Base-by-base conservation (phyloP, 2,888 invertebrate genomes). In the Ophion obscuratus region DNA sequence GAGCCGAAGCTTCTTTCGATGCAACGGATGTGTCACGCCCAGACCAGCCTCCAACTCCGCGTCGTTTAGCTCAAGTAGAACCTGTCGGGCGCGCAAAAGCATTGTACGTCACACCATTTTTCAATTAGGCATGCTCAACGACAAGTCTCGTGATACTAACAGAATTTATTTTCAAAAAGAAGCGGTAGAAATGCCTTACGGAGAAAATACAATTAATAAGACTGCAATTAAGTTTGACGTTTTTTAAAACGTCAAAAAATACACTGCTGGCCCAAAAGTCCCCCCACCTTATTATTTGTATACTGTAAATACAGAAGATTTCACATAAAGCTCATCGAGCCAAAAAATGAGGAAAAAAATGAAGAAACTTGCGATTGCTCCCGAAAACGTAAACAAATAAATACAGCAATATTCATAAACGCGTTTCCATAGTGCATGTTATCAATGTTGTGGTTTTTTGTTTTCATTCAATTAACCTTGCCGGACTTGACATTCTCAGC, bases 401-500 rank as follows among this genome's bases (percentile, higher is more conserved):
- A 36, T 5, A 7, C 9, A 5, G 1, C 7, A 40, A 27, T 27
- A 14, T 27, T 27, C 27, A 2, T 59, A 5, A 7, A 59, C 17
- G 20, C 10, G 2, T 11, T 47, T 27, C 2, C 7, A 70, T 24
- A 14, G 2, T 1, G 17, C 1, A 17, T 11, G 53, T 53, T 53
- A 53, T 53, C 5, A 17, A 17, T 17, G 14, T 17, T 17, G 53
- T 17, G 5, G 53, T 17, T 53, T 17, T 53, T 62, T 17, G 17
- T 17, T 53, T 62, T 17, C 10, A 31, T 47, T 75, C 44, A 62
- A 76, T 66, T 76, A 31, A 97, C 98, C 96, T 98, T 98, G 90
- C 99, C 99, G 93, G 98, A 98, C 94, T 99, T 98, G 87, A 99
- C 97, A 94, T 99, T 99, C 93, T 98, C 98, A 27, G 98, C 97